Percentiles rank a stretch among this genome's conserved stretches.
Evolutionary conservation across 1,140 invertebrate species (phyloP).

Genomic region (Monomorium pharaonis): DNA sequence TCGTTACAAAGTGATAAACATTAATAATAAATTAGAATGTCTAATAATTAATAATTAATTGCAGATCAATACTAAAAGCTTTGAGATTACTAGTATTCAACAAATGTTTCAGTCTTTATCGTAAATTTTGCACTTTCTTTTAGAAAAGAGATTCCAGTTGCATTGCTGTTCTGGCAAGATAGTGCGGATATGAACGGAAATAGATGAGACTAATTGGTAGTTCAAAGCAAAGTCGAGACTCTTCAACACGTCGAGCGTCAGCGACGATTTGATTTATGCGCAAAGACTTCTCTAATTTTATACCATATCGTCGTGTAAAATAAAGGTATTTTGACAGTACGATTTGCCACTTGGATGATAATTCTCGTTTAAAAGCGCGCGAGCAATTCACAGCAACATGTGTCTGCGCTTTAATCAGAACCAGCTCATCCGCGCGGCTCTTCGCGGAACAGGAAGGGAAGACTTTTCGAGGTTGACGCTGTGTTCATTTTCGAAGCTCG

Average conservation of each 20-base stretch:
- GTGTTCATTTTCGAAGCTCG: slow-evolving; percentile 1
- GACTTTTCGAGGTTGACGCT: slow-evolving; percentile 25
- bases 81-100: background rate
- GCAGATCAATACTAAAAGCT: background rate
- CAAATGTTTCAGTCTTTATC: background rate
- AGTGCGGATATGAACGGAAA: slow-evolving; percentile 9
- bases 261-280: slow-evolving; percentile 16
- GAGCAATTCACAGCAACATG: background rate
- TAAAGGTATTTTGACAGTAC: background rate
- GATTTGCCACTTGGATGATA: slow-evolving; percentile 7
- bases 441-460: background rate
- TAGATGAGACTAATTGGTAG: slow-evolving; percentile 47
- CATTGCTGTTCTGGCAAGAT: slow-evolving; percentile 29
- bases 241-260: slow-evolving; percentile 8
- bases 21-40: background rate
- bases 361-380: slow-evolving; percentile 13
- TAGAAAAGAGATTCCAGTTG: background rate
- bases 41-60: background rate
- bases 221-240: slow-evolving; percentile 24
- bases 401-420: slow-evolving; percentile 34
- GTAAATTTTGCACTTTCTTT: background rate
- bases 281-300: slow-evolving; percentile 9
- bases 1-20: background rate
- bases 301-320: background rate
- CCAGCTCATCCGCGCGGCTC: background rate